Percentiles rank a stretch among this genome's conserved stretches.
Conservation (phyloP, 2,888 invertebrate species). For the Tetranychus piercei region DNA sequence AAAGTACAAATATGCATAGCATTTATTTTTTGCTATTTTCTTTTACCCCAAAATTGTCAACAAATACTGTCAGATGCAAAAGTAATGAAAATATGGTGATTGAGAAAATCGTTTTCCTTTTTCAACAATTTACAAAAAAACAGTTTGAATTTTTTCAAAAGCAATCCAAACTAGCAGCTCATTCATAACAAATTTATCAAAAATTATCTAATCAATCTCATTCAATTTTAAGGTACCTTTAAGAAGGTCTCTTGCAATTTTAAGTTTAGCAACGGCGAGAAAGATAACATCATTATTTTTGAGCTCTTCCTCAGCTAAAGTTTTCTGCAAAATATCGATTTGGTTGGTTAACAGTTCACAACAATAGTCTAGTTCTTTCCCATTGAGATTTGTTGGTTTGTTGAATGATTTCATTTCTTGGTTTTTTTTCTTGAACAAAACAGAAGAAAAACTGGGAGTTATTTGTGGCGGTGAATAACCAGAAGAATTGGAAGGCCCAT, state of each 20-base stretch:
- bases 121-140: too few species aligned
- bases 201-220: background rate
- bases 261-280: slow-evolving; percentile 26
- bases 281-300: slow-evolving; percentile 25
- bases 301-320: slow-evolving; percentile 19
- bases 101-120: too few species aligned
- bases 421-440: background rate
- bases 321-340: slow-evolving; percentile 19
- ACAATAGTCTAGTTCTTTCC: slow-evolving; percentile 20
- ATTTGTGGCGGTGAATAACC: background rate
- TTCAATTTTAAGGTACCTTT: slow-evolving; percentile 24
- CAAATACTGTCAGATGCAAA: too few species aligned
- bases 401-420: slow-evolving; percentile 7
- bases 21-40: too few species aligned
- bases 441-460: background rate
- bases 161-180: too few species aligned
- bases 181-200: too few species aligned
- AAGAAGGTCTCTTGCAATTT: slow-evolving; percentile 26
- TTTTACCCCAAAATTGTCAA: too few species aligned
- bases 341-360: slow-evolving; percentile 14
- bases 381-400: background rate
- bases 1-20: too few species aligned
- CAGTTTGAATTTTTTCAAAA: too few species aligned
- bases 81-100: too few species aligned
- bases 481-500: background rate